Conservation (phyloP, 2,888 invertebrate species). For the Acronicta alni region DNA sequence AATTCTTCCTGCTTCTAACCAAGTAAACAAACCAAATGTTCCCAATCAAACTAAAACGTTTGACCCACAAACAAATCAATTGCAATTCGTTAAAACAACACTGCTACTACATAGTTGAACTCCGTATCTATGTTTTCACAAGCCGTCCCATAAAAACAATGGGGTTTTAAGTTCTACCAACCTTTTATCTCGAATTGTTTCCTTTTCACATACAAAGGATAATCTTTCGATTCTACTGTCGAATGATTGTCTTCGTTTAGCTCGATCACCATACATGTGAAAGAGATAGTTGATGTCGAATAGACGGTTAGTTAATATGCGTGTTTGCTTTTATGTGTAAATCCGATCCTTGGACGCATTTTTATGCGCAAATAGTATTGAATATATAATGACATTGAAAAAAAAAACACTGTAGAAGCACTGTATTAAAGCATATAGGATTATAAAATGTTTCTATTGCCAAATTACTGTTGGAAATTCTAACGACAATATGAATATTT, state of each 20-base stretch:
- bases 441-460: too few relatives aligned
- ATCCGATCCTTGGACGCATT: conserved; percentile 5
- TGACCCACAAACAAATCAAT: conserved; percentile 14
- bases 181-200: conserved; percentile 63
- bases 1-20: too few relatives aligned
- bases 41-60: conserved; percentile 28
- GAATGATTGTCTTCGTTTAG: conserved; percentile 8
- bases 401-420: too few relatives aligned
- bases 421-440: too few relatives aligned
- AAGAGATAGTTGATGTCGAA: conserved; percentile 5
- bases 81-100: conserved; percentile 37
- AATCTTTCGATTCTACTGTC: conserved; percentile 16
- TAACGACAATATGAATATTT: too few relatives aligned
- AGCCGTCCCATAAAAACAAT: conserved; percentile 55
- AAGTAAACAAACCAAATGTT: too few relatives aligned
- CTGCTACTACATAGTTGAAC: conserved; percentile 12
- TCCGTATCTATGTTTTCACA: conserved; percentile 57
- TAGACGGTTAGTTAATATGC: background rate
- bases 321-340: conserved; percentile 4
- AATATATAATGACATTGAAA: too few relatives aligned
- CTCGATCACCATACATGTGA: conserved; percentile 4
- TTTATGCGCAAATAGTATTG: too few relatives aligned
- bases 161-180: conserved; percentile 45
- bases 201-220: conserved; percentile 24
- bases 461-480: too few relatives aligned